phyloP scores from a whole-genome alignment of 2,888 invertebrate species.

The Acleris cristana region DNA sequence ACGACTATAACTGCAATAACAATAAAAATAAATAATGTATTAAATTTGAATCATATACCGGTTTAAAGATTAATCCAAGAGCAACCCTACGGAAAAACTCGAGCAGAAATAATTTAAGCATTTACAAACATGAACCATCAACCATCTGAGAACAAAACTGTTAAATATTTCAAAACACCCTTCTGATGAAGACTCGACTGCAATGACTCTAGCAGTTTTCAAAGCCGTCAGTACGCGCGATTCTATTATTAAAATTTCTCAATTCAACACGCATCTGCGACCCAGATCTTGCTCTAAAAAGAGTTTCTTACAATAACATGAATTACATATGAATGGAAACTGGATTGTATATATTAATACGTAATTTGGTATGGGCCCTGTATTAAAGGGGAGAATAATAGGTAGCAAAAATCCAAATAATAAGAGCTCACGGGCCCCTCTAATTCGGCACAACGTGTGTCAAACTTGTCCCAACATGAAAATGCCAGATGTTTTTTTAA shows the following conservation, averaged over 20 bases:
- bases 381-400: slow-evolving; percentile 76
- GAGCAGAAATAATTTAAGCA: slow-evolving; percentile 23
- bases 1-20: slow-evolving; percentile 9
- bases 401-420: slow-evolving; percentile 72
- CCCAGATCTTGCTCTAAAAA: slow-evolving; percentile 75
- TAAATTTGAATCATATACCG: slow-evolving; percentile 3
- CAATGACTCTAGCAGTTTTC: slow-evolving; percentile 33
- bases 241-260: slow-evolving; percentile 77
- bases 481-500: slow-evolving; percentile 38
- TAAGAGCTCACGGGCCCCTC: slow-evolving; percentile 56
- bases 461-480: slow-evolving; percentile 69
- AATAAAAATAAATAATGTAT: no score
- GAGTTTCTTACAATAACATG: slow-evolving; percentile 73
- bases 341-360: slow-evolving; percentile 81
- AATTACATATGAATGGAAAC: slow-evolving; percentile 81
- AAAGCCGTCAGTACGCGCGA: slow-evolving; percentile 60
- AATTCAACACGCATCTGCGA: slow-evolving; percentile 75
- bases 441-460: slow-evolving; percentile 64
- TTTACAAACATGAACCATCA: slow-evolving; percentile 32
- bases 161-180: slow-evolving; percentile 33
- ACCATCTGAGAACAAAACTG: slow-evolving; percentile 17
- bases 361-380: slow-evolving; percentile 77
- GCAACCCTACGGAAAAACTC: slow-evolving; percentile 11
- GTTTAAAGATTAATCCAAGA: neutral
- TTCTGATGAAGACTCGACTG: slow-evolving; percentile 18